Percentiles rank a stretch among this genome's conserved stretches.
These are phyloP conservation scores for Australoheros facetus DNA, from an alignment of 2,797 vertebrate species.

Conservation along the genomic window DNA sequence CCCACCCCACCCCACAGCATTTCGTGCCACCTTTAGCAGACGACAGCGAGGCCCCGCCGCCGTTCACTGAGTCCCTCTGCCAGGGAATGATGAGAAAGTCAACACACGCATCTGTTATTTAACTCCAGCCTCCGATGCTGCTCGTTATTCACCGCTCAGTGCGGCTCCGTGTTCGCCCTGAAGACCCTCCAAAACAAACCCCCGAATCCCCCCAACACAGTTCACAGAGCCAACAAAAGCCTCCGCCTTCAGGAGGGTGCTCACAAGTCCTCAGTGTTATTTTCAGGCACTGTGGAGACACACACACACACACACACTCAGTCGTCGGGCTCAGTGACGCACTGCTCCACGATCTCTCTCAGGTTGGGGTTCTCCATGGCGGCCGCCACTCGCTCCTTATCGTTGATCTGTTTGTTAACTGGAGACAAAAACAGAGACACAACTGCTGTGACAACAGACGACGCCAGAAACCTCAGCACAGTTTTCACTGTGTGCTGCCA, in stretches of 20 bases:
- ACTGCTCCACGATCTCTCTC: slow-evolving; percentile 95
- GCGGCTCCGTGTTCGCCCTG: neutral
- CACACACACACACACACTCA: slow-evolving; percentile 38
- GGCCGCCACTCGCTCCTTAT: slow-evolving; percentile 95
- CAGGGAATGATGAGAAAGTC: slow-evolving; percentile 18
- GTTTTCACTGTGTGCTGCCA: neutral
- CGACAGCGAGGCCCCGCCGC: neutral
- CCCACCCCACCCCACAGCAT: neutral
- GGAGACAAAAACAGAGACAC: slow-evolving; percentile 32
- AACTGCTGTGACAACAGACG: neutral
- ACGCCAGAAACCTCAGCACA: neutral
- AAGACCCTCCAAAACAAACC: neutral
- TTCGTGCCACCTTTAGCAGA: neutral
- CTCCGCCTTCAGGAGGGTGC: neutral
- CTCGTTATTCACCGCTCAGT: neutral
- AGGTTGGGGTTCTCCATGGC: slow-evolving; percentile 97
- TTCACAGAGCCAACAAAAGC: neutral
- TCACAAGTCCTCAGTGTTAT: neutral
- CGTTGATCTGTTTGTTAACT: slow-evolving; percentile 99
- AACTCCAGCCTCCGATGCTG: no score
- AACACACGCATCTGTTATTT: neutral
- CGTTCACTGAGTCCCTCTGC: neutral
- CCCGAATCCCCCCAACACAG: fast-evolving
- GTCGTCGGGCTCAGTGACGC: slow-evolving; percentile 90
- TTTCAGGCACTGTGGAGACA: neutral